Evolutionary conservation across 2,888 invertebrate species (phyloP).

Genomic region (Cephus pygmeus): DNA sequence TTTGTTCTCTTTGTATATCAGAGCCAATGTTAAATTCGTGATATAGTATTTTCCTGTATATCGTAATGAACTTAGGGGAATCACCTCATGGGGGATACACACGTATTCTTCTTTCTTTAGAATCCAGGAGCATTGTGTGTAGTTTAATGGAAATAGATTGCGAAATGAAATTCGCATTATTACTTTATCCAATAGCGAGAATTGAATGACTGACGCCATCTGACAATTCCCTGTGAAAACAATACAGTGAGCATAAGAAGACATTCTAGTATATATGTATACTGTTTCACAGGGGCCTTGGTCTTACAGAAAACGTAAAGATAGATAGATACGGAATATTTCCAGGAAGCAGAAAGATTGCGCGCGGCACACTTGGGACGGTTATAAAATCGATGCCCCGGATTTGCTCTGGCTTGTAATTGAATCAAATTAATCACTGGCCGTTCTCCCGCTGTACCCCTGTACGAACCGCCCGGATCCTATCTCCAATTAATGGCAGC

Average conservation of each 20-base stretch:
- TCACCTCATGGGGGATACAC: background rate
- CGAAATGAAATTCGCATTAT: background rate
- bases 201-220: background rate
- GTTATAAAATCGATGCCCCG: slow-evolving; percentile 52
- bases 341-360: background rate
- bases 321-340: background rate
- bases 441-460: slow-evolving; percentile 37
- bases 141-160: background rate
- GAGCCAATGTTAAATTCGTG: background rate
- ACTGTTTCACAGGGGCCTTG: background rate
- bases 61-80: background rate
- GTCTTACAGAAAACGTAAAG: background rate
- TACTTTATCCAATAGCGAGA: background rate
- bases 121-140: background rate
- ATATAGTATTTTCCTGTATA: no score
- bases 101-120: background rate
- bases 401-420: slow-evolving; percentile 49
- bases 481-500: slow-evolving; percentile 50
- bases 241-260: background rate
- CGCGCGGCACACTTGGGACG: slow-evolving; percentile 18
- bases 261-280: background rate
- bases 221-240: background rate
- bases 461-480: slow-evolving; percentile 32
- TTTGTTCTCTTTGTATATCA: background rate
- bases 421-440: slow-evolving; percentile 56